phyloP scores from a whole-genome alignment of 2,797 vertebrate species.

The Lagocephalus sceleratus region DNA sequence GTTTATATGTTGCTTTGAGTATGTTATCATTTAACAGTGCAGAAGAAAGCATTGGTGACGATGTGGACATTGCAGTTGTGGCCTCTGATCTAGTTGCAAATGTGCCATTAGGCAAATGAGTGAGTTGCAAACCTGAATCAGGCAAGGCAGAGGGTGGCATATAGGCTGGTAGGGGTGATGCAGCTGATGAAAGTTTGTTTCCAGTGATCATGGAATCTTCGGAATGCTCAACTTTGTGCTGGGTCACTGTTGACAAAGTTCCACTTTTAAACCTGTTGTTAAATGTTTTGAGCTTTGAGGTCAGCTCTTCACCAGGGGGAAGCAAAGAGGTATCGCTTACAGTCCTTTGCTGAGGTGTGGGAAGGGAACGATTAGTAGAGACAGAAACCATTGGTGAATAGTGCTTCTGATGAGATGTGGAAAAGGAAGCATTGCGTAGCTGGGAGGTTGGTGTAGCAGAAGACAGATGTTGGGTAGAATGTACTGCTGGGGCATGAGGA shows the following conservation, averaged over 20 bases:
- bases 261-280: constrained; percentile 59
- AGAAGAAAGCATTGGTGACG: constrained; percentile 64
- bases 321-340: constrained; percentile 41
- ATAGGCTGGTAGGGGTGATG: constrained; percentile 44
- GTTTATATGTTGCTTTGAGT: constrained; percentile 62
- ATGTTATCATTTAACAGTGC: constrained; percentile 65
- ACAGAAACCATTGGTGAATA: constrained; percentile 46
- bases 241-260: constrained; percentile 44
- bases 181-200: constrained; percentile 44
- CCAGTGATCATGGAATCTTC: constrained; percentile 63
- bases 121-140: constrained; percentile 71
- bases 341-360: constrained; percentile 35
- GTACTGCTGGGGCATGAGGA: constrained; percentile 10
- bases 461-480: constrained; percentile 59
- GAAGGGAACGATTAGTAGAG: constrained; percentile 33
- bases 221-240: constrained; percentile 36
- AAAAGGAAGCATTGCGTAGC: constrained; percentile 68
- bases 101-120: constrained; percentile 70
- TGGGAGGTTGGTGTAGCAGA: constrained; percentile 66
- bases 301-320: constrained; percentile 52
- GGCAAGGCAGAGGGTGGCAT: constrained; percentile 68
- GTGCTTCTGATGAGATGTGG: constrained; percentile 61
- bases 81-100: constrained; percentile 63
- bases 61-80: constrained; percentile 41
- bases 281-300: constrained; percentile 60